Base-by-base conservation (phyloP, 2,797 vertebrate genomes). In the Microcaecilia unicolor region DNA sequence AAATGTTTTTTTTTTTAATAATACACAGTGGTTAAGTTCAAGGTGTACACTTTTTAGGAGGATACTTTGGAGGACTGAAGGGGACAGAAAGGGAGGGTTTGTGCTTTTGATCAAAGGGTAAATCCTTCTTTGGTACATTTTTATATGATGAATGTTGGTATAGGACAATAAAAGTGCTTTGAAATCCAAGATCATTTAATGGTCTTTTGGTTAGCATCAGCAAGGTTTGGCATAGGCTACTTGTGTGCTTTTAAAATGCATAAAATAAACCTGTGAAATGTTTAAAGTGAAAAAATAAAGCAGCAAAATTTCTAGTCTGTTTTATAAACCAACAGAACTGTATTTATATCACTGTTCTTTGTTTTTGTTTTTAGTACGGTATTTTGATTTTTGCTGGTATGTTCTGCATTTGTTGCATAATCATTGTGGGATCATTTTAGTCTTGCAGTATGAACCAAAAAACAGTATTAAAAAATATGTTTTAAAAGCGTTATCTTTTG, bases 101-200 rank as follows among this genome's bases (percentile, higher is more conserved):
- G 55, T 63, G 48, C 34, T 67, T 65, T 38, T 20, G 33, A 49
- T 65, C 57, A 31, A 24, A 61, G 58, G 62, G n/a, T 63, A 57
- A 50, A 60, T 28, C 50, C 65, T 72, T 58, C 55, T 41, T 73
- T 65, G 63, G 23, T 53, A 41, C 59, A 18, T 51, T 74, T 51
- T 64, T 72, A 34, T 75, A 55, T 53, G 67, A 52, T 21, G 7
- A 54, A 30, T 64, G 34, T 50, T 48, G 49, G 48, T 55, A 57
- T 3, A 32, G 62, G 61, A 62, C 55, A 70, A 64, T 58, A 69
- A 54, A 46, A 58, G 55, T 2, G 13, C 53, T 68, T 56, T 64
- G 61, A 69, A 57, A 52, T n/a, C 48, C 65, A 57, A 58, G 48
- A 45, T 52, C 50, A 41, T 61, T n/a, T n/a, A n/a, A n/a, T n/a